Evolutionary conservation across 1,140 invertebrate genomes (phyloP).

Genomic region (Atta texana): DNA sequence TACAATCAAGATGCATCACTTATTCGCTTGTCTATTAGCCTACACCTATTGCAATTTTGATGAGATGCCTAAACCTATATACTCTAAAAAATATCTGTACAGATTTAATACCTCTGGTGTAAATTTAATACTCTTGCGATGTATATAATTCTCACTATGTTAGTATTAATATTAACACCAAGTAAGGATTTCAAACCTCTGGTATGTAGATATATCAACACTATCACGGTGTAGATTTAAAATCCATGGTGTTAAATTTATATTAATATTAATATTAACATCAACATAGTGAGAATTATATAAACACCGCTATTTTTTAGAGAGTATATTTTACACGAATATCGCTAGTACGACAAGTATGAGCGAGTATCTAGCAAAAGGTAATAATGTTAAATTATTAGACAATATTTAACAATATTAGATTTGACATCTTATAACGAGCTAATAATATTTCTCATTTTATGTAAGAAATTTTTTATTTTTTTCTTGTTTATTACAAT

Average conservation of each 20-base stretch:
- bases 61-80: background rate
- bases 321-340: background rate
- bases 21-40: background rate
- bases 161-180: too few relatives aligned
- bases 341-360: background rate
- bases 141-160: too few relatives aligned
- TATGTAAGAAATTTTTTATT: background rate
- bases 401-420: background rate
- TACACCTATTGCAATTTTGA: constrained; percentile 3
- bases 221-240: too few relatives aligned
- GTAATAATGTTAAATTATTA: constrained; percentile 17
- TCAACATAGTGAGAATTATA: too few relatives aligned
- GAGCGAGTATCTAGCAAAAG: constrained; percentile 5
- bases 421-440: background rate
- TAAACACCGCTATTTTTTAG: too few relatives aligned
- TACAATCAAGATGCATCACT: constrained; percentile 6
- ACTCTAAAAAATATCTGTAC: too few relatives aligned
- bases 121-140: too few relatives aligned
- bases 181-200: too few relatives aligned
- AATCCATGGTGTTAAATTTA: too few relatives aligned
- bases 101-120: too few relatives aligned
- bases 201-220: too few relatives aligned
- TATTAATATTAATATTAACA: too few relatives aligned
- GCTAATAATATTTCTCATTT: constrained; percentile 35
- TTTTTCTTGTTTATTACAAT: background rate